phyloP scores from a whole-genome alignment of 2,113 vertebrate species.

The Alexandromys fortis region DNA sequence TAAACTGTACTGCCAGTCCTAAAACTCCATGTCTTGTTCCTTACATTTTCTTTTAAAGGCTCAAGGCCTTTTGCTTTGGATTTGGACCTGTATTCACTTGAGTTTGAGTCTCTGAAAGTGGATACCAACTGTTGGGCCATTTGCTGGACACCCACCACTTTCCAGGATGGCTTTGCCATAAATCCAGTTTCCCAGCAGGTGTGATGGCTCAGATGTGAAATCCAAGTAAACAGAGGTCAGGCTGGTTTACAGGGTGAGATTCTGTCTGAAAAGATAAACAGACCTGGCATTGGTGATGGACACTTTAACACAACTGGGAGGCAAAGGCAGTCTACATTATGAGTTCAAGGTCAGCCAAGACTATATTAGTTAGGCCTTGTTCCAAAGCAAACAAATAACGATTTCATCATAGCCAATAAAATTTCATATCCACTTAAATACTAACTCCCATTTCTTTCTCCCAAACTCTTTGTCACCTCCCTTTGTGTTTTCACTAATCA shows the following conservation, averaged over 20 bases:
- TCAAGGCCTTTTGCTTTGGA: background rate
- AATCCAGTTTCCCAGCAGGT: background rate
- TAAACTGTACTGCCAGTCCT: background rate
- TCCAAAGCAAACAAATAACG: background rate
- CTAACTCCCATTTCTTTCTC: background rate
- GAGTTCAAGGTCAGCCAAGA: background rate
- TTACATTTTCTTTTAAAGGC: background rate
- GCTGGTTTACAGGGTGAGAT: background rate
- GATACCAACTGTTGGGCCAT: background rate
- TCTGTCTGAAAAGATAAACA: background rate
- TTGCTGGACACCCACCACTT: background rate
- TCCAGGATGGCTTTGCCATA: background rate
- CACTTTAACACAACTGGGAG: background rate
- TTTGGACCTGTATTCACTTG: background rate
- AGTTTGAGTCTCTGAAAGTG: background rate
- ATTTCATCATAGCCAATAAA: background rate
- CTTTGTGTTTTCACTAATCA: background rate
- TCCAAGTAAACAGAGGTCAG: background rate
- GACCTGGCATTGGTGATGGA: background rate
- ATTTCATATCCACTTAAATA: background rate
- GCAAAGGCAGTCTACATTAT: background rate
- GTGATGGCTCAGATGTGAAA: background rate
- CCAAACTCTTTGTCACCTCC: background rate
- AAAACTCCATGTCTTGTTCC: background rate
- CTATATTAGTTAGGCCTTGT: background rate